These are phyloP conservation scores for Aphaenogaster ashmeadi DNA, from an alignment of 1,140 invertebrate species.

Conservation along the genomic window DNA sequence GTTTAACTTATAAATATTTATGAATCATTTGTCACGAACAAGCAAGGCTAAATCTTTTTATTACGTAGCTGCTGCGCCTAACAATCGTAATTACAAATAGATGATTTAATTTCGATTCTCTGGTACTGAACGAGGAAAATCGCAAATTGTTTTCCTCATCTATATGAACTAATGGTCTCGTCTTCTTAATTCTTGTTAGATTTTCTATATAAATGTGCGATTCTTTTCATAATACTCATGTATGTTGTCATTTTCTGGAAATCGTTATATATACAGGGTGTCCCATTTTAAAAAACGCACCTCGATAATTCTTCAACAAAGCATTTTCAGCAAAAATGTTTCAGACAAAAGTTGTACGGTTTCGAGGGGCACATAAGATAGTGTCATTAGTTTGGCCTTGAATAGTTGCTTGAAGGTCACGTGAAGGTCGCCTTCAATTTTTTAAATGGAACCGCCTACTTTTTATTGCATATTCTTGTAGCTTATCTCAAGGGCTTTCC, in stretches of 20 bases:
- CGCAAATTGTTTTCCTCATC: not conserved
- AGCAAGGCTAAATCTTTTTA: slow-evolving; percentile 10
- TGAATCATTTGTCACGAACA: slow-evolving; percentile 13
- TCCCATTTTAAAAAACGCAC: no score
- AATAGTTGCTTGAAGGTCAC: no score
- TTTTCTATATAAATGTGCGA: slow-evolving; percentile 1
- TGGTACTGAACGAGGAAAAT: slow-evolving; percentile 1
- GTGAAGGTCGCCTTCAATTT: no score
- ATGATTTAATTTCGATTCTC: slow-evolving; percentile 32
- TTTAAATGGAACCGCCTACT: no score
- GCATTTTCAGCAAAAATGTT: no score
- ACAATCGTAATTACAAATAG: slow-evolving; percentile 7
- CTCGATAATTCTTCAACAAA: no score
- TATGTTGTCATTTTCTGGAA: not conserved
- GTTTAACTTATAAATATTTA: slow-evolving; percentile 24
- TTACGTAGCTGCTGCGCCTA: not conserved
- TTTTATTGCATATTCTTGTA: no score
- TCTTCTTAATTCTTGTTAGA: not conserved
- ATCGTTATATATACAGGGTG: not conserved
- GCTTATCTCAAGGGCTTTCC: no score
- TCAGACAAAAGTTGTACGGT: no score
- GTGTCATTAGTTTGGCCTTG: no score
- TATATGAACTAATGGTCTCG: not conserved
- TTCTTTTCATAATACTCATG: slow-evolving; percentile 8
- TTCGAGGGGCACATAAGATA: no score